phyloP scores from a whole-genome alignment of 1,140 invertebrate genomes.

The Metaphire vulgaris region DNA sequence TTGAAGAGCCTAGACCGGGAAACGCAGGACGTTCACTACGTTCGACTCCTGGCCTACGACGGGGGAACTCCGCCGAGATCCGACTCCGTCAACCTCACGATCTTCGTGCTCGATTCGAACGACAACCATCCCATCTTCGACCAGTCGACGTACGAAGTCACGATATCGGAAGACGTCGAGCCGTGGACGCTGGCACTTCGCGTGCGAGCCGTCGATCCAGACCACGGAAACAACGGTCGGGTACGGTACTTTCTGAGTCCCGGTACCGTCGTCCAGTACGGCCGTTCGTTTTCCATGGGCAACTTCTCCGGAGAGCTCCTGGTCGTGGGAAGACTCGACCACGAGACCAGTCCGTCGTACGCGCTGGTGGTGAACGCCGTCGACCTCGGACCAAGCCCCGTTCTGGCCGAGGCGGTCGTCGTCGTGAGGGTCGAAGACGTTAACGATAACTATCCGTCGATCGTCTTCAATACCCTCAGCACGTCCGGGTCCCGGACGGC shows the following conservation, averaged over 20 bases:
- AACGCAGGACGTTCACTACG: background rate
- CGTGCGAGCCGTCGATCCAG: conserved; percentile 70
- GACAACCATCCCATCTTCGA: conserved; percentile 56
- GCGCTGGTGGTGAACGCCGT: conserved; percentile 84
- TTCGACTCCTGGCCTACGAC: conserved; percentile 10
- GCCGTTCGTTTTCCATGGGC: conserved; percentile 75
- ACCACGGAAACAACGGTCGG: conserved; percentile 85
- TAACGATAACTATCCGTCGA: conserved; percentile 49
- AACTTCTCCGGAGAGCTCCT: conserved; percentile 74
- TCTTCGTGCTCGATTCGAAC: conserved; percentile 19
- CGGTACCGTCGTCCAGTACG: conserved; percentile 63
- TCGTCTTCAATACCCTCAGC: conserved; percentile 26
- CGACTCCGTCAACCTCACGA: background rate
- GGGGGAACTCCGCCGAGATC: conserved; percentile 12
- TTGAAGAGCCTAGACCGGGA: conserved; percentile 23
- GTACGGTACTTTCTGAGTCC: conserved; percentile 51
- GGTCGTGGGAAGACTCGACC: conserved; percentile 87
- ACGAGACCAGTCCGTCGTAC: conserved; percentile 79
- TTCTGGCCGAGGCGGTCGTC: conserved; percentile 86
- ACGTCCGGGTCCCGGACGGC: conserved; percentile 52
- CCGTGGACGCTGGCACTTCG: background rate
- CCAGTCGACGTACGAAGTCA: conserved; percentile 60
- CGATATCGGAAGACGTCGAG: conserved; percentile 64
- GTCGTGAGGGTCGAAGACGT: conserved; percentile 63
- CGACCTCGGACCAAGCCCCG: conserved; percentile 81